These are phyloP conservation scores for Nesometra sesokonis DNA, from an alignment of 35 echinoderm and acorn worm species.

Conservation along the genomic window DNA sequence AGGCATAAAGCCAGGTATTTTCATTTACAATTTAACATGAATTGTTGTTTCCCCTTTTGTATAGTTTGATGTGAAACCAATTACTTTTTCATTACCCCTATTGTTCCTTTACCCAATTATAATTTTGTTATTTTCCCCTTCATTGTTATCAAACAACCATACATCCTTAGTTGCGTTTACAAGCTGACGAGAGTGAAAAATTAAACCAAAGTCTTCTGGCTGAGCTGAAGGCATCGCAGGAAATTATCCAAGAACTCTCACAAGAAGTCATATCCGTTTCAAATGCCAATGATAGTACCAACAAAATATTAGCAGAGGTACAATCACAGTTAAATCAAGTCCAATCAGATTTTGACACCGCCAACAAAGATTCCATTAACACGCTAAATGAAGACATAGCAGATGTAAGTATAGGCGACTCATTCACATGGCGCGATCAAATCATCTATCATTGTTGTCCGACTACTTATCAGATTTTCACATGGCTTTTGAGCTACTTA, in stretches of 20 bases:
- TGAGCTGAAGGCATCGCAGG: not conserved
- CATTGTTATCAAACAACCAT: not conserved
- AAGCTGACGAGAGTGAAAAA: not conserved
- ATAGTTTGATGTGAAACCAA: too few relatives aligned
- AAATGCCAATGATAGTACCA: not conserved
- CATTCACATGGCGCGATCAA: not conserved
- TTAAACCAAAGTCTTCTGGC: not conserved
- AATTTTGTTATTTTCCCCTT: not conserved
- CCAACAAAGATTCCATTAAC: not conserved
- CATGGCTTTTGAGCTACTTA: too few relatives aligned
- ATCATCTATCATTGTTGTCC: too few relatives aligned
- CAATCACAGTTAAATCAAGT: not conserved
- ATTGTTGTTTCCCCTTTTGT: too few relatives aligned
- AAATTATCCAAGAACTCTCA: not conserved
- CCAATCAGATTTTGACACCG: not conserved
- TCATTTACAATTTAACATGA: too few relatives aligned
- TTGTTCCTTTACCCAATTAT: not conserved
- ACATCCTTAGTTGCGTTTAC: not conserved
- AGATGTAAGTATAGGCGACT: not conserved
- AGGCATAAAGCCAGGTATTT: too few relatives aligned
- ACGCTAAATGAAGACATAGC: not conserved
- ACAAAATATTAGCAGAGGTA: not conserved
- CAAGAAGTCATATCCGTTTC: not conserved
- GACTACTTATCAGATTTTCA: too few relatives aligned
- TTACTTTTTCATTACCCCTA: too few relatives aligned